phyloP scores from a whole-genome alignment of 1,140 invertebrate species.

The Zaprionus tsacasi region DNA sequence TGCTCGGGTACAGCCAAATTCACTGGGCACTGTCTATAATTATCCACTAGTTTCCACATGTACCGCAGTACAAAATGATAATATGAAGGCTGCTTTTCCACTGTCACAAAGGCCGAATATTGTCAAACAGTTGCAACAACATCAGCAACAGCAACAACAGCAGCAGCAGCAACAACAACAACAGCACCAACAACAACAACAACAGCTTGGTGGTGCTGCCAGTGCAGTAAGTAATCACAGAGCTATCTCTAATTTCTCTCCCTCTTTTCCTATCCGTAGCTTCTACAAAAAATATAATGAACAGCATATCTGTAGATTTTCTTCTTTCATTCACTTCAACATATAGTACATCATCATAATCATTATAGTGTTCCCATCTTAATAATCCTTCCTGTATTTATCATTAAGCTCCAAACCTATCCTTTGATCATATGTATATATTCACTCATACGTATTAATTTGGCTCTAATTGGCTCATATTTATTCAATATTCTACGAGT shows the following conservation, averaged over 20 bases:
- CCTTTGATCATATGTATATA: not conserved
- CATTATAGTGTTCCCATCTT: not conserved
- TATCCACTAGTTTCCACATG: slow-evolving; percentile 84
- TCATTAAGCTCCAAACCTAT: not conserved
- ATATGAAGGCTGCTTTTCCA: slow-evolving; percentile 80
- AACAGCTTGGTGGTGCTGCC: slow-evolving; percentile 46
- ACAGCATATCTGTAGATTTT: not conserved
- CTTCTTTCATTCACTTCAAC: not conserved
- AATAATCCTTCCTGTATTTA: not conserved
- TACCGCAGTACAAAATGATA: slow-evolving; percentile 78
- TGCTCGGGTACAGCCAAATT: slow-evolving; percentile 76
- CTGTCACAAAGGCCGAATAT: slow-evolving; percentile 85
- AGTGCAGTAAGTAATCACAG: slow-evolving; percentile 67
- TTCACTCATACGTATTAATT: not conserved
- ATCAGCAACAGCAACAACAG: slow-evolving; percentile 72
- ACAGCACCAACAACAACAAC: slow-evolving; percentile 47
- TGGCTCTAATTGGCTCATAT: not conserved
- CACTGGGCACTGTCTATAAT: slow-evolving; percentile 78
- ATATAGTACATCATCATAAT: not conserved
- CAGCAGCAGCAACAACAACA: slow-evolving; percentile 53
- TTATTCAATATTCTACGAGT: not conserved
- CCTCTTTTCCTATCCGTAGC: slow-evolving; percentile 2
- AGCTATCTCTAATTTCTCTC: slow-evolving; percentile 20
- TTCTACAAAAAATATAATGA: slow-evolving; percentile 9
- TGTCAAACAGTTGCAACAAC: slow-evolving; percentile 85